Evolutionary conservation across 2,888 invertebrate species (phyloP).

Genomic region (Zeuzera pyrina): DNA sequence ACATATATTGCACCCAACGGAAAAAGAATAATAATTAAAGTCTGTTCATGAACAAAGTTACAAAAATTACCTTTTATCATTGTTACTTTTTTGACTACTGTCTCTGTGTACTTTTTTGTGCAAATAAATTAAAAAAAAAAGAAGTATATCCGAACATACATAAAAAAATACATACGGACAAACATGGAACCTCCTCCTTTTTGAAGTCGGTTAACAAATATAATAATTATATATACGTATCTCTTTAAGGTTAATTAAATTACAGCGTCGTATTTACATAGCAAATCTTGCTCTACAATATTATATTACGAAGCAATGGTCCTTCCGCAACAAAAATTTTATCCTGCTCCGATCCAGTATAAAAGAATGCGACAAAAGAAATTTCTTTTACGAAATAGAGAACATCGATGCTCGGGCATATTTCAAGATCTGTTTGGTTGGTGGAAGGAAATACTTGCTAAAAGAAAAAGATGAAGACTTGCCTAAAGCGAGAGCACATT

Average conservation of each 20-base stretch:
- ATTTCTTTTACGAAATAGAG: conserved; percentile 75
- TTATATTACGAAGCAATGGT: conserved; percentile 86
- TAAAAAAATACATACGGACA: too few species aligned
- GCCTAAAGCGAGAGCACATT: conserved; percentile 64
- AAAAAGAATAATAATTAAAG: too few species aligned
- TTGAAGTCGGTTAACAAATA: too few species aligned
- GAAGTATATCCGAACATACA: too few species aligned
- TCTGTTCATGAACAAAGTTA: too few species aligned
- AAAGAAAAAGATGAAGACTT: conserved; percentile 76
- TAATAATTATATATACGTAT: too few species aligned
- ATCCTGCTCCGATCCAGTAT: conserved; percentile 63
- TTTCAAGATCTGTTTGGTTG: conserved; percentile 69
- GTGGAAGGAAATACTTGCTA: conserved; percentile 77
- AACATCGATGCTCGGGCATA: conserved; percentile 64
- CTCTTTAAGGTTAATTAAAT: conserved; percentile 78
- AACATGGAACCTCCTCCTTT: too few species aligned
- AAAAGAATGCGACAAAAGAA: conserved; percentile 54
- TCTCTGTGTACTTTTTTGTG: too few species aligned
- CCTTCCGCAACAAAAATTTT: conserved; percentile 78
- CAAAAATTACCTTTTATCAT: too few species aligned
- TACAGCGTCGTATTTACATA: conserved; percentile 86
- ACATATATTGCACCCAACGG: too few species aligned
- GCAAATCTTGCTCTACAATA: conserved; percentile 81
- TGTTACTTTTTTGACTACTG: too few species aligned
- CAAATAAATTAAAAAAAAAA: too few species aligned